A percentile compares a stretch with the other conserved stretches of the same genome.
Evolutionary conservation across 1,140 invertebrate species (phyloP).

Genomic region (Bombus affinis): DNA sequence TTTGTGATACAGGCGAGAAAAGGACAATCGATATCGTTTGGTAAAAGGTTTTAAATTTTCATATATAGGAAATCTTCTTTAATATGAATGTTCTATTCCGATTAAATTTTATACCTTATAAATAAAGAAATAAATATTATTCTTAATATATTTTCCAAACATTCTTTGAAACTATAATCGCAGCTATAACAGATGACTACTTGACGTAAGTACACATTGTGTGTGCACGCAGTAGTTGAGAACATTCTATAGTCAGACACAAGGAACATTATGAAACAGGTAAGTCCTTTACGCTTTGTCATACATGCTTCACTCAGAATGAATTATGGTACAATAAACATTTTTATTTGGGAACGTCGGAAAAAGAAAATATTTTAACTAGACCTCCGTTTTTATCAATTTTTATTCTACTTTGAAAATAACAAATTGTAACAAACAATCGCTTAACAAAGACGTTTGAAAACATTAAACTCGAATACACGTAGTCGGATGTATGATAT

Average conservation of each 20-base stretch:
- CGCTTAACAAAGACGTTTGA: too few relatives aligned
- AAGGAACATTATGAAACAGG: not conserved
- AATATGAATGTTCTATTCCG: not conserved
- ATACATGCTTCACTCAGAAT: not conserved
- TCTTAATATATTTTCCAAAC: too few relatives aligned
- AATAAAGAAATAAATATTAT: too few relatives aligned
- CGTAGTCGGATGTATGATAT: not conserved
- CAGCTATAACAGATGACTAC: too few relatives aligned
- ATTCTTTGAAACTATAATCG: too few relatives aligned
- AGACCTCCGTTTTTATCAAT: not conserved
- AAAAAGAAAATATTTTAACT: not conserved
- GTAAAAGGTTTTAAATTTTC: too few relatives aligned
- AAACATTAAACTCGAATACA: not conserved
- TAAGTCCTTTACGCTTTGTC: not conserved
- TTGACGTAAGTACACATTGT: too few relatives aligned
- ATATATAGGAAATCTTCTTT: too few relatives aligned
- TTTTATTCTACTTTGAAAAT: not conserved
- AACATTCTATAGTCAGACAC: constrained; percentile 1
- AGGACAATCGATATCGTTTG: too few relatives aligned
- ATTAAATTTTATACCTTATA: not conserved
- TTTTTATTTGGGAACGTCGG: not conserved
- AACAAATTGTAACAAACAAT: not conserved
- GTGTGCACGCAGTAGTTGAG: not conserved
- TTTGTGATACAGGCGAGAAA: too few relatives aligned
- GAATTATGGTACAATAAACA: not conserved